Conservation (phyloP, 2,113 vertebrate genomes). For the Eulemur macaco region DNA sequence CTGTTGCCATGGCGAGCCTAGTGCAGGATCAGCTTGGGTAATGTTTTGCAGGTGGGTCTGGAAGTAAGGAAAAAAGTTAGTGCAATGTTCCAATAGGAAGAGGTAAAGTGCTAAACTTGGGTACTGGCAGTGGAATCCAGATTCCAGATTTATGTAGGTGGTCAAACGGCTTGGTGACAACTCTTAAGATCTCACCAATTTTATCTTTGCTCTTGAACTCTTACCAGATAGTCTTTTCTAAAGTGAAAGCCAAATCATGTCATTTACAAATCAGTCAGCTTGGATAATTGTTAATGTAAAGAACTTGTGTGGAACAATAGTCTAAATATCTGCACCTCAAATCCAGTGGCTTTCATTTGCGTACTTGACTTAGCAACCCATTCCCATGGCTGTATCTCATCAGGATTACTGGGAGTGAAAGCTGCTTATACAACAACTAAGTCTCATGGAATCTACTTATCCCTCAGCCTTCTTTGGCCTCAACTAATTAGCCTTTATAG, state of each 20-base stretch:
- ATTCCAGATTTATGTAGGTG: neutral
- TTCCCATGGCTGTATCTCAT: neutral
- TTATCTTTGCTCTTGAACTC: neutral
- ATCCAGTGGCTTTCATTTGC: neutral
- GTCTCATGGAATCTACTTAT: neutral
- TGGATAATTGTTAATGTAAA: neutral
- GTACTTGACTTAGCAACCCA: neutral
- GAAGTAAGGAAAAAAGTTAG: neutral
- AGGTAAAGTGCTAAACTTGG: neutral
- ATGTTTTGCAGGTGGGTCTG: neutral
- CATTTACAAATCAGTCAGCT: neutral
- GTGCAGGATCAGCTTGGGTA: neutral
- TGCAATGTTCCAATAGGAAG: neutral
- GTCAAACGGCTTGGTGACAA: neutral
- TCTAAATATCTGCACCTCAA: neutral
- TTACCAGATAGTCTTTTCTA: neutral
- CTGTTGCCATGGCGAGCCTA: neutral
- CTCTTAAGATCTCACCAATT: neutral
- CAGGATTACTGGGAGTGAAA: neutral
- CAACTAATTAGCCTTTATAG: neutral
- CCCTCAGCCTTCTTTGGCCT: neutral
- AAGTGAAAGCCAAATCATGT: neutral
- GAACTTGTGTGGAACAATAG: neutral
- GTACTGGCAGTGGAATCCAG: neutral
- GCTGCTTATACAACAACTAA: neutral